Base-by-base conservation (phyloP, 2,113 vertebrate species). In the Mixornis gularis region DNA sequence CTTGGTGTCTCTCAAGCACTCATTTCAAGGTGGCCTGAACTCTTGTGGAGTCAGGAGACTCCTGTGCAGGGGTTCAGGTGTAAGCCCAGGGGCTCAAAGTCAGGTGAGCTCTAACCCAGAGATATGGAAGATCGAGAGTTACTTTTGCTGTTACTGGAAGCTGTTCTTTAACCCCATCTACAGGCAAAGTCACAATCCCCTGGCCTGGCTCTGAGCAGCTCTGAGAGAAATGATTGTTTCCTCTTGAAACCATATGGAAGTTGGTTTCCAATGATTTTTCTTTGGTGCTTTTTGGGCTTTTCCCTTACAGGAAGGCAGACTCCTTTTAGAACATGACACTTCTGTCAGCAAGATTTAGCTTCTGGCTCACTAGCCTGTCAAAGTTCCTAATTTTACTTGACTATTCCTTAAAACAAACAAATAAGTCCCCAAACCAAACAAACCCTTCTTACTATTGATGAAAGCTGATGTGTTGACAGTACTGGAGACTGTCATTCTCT, bases 241-340 rank as follows among this genome's bases (percentile, higher is more conserved):
- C 27, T 81, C 55, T 79, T 81, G 58, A 89, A 92, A 93, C 73
- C 73, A 62, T 84, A 88, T 81, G 73, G 89, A 92, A 95, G 20
- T 36, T 95, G 81, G 25, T 91, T 89, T 83, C 43, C 38, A 65
- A 22, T 63, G 41, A 59, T 76, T 90, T 66, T 90, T 89, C 16
- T 65, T 32, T 85, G 32, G 12, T 87, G 73, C 58, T 91, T 92
- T 90, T 76, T 85, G 73, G 51, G 43, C 25, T 82, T 89, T 94
- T 43, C 66, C 78, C 27, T 79, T 76, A 70, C 9, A 48, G 76
- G 40, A 72, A 76, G 43, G 55, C 66, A 89, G 51, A 17, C 30
- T 95, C 12, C 40, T 89, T 90, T 79, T 77, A 87, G 55, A 82
- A 81, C 12, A n/a, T 62, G 89, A 77, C 66, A 36, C 55, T 89